phyloP scores from a whole-genome alignment of 2,113 vertebrate species.

The Hemiprocne comata region DNA sequence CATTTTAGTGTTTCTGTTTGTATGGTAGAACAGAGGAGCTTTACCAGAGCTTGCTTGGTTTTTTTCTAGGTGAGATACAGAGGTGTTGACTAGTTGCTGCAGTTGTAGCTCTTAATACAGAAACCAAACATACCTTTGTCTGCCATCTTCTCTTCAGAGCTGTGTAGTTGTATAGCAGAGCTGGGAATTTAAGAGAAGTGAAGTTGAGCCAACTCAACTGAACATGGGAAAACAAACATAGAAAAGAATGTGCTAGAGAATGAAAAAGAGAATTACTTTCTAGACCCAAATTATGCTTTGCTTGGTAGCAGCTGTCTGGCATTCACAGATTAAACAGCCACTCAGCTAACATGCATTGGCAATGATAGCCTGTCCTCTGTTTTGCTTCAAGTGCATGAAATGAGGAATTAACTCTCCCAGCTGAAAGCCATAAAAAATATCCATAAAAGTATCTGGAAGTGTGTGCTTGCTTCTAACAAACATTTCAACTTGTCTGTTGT shows the following conservation, averaged over 20 bases:
- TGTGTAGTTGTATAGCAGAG: neutral
- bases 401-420: slow-evolving; percentile 16
- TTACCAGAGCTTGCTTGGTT: neutral
- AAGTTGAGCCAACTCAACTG: neutral
- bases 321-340: slow-evolving; percentile 5
- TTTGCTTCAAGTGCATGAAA: slow-evolving; percentile 21
- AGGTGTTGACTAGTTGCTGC: neutral
- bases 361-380: neutral
- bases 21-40: neutral
- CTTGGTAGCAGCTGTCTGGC: slow-evolving; percentile 60
- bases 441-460: neutral
- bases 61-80: neutral
- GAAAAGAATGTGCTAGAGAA: slow-evolving; percentile 51
- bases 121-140: neutral
- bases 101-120: neutral
- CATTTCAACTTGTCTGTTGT: neutral
- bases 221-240: slow-evolving; percentile 50
- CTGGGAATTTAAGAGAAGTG: neutral
- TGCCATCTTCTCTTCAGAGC: neutral
- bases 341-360: slow-evolving; percentile 12
- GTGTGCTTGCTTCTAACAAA: neutral
- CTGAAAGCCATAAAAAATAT: neutral
- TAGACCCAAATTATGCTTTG: slow-evolving; percentile 31
- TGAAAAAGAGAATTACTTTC: slow-evolving; percentile 18
- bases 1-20: neutral